Evolutionary conservation across 2,888 invertebrate genomes (phyloP).

Genomic region (Bibio marci): DNA sequence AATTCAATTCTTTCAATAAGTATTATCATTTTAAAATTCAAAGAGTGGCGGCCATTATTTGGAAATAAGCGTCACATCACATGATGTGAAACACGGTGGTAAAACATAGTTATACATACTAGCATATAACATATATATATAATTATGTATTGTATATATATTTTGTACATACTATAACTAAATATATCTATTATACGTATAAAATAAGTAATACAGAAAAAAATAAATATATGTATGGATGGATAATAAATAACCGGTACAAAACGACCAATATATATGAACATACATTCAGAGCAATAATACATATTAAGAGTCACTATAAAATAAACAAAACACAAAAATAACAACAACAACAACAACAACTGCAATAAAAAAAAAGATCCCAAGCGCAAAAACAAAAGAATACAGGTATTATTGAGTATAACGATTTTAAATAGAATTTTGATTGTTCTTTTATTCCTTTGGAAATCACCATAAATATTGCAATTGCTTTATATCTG

Average conservation of each 20-base stretch:
- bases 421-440: conserved; percentile 4
- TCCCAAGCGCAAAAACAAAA: background rate
- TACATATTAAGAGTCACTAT: too few relatives aligned
- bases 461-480: conserved; percentile 1
- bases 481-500: background rate
- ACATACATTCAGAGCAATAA: too few relatives aligned
- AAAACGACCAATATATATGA: too few relatives aligned
- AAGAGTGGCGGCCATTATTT: conserved; percentile 10
- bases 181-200: too few relatives aligned
- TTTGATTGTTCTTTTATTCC: conserved; percentile 5
- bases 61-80: conserved; percentile 12
- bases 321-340: background rate
- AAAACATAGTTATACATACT: conserved; percentile 4
- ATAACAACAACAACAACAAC: background rate
- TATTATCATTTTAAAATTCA: conserved; percentile 6
- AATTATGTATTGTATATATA: background rate
- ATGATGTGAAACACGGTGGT: conserved; percentile 7
- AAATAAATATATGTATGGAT: too few relatives aligned
- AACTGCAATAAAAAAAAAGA: background rate
- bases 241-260: conserved; percentile 1
- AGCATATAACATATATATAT: conserved; percentile 3
- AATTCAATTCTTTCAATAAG: too few relatives aligned
- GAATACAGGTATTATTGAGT: conserved; percentile 5
- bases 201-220: too few relatives aligned
- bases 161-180: too few relatives aligned